Conservation (phyloP, 2,888 invertebrate species). For the Drosophila parthenogenetica region DNA sequence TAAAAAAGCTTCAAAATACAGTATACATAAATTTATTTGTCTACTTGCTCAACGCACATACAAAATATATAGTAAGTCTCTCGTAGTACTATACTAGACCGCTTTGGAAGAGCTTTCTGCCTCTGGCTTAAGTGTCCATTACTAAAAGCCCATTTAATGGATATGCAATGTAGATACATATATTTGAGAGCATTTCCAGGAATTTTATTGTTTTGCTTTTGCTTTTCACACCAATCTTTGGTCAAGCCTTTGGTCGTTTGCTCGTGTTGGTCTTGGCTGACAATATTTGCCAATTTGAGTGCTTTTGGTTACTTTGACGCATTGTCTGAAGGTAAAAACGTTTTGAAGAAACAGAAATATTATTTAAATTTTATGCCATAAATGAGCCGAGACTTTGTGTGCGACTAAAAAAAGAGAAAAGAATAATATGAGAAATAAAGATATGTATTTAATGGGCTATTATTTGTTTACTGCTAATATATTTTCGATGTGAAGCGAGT, state of each 20-base stretch:
- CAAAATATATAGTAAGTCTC: background rate
- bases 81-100: conserved; percentile 1
- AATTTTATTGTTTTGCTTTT: conserved; percentile 50
- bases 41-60: background rate
- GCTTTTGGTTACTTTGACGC: conserved; percentile 71
- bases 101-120: conserved; percentile 14
- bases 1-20: no score
- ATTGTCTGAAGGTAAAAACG: conserved; percentile 48
- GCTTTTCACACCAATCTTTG: conserved; percentile 65
- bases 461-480: conserved; percentile 75
- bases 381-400: conserved; percentile 25
- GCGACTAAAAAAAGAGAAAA: background rate
- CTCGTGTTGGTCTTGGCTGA: conserved; percentile 34
- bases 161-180: conserved; percentile 39
- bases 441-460: conserved; percentile 29
- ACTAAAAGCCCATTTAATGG: conserved; percentile 64
- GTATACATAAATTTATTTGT: background rate
- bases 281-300: conserved; percentile 70
- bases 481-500: conserved; percentile 64
- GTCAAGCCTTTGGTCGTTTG: conserved; percentile 60
- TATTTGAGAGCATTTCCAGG: conserved; percentile 60
- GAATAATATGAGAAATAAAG: no score
- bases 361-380: conserved; percentile 57
- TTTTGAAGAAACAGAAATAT: conserved; percentile 36
- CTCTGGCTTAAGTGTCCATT: conserved; percentile 55